Conservation (phyloP, 2,888 invertebrate species). For the Pseudolycoriella hygida region DNA sequence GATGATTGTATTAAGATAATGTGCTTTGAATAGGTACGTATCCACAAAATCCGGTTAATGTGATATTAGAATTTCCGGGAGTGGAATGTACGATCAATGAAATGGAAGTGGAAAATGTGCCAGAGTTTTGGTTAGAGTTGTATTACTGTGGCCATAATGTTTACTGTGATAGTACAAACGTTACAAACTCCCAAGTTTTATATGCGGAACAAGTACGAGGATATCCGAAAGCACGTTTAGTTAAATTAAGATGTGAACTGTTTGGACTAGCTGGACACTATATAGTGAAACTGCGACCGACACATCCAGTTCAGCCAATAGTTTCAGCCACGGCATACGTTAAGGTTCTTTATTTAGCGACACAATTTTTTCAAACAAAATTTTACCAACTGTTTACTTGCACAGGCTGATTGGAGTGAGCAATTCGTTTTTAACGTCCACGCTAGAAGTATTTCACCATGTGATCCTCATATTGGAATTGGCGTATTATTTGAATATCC, state of each 20-base stretch:
- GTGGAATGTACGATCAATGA: constrained; percentile 36
- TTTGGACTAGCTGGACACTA: constrained; percentile 74
- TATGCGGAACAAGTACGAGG: constrained; percentile 64
- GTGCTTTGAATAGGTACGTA: constrained; percentile 36
- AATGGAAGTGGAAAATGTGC: constrained; percentile 18
- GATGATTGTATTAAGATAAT: no score
- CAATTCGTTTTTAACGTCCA: constrained; percentile 73
- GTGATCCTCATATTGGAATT: constrained; percentile 54
- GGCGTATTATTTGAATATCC: constrained; percentile 72
- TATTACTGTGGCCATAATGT: constrained; percentile 63
- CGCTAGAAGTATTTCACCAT: constrained; percentile 67
- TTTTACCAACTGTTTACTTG: constrained; percentile 13
- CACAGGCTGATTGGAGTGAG: constrained; percentile 65
- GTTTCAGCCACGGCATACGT: constrained; percentile 50
- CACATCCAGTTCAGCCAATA: constrained; percentile 40
- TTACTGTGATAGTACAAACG: constrained; percentile 40
- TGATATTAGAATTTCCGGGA: constrained; percentile 56
- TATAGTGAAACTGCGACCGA: constrained; percentile 51
- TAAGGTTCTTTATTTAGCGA: constrained; percentile 34
- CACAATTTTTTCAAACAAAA: constrained; percentile 20
- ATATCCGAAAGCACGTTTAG: constrained; percentile 46
- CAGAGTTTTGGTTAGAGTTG: constrained; percentile 61
- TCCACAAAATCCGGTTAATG: constrained; percentile 54
- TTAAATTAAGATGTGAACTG: constrained; percentile 56
- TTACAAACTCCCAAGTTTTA: constrained; percentile 41